Conservation (phyloP, 2,113 vertebrate genomes). For the Blennius ocellaris region DNA sequence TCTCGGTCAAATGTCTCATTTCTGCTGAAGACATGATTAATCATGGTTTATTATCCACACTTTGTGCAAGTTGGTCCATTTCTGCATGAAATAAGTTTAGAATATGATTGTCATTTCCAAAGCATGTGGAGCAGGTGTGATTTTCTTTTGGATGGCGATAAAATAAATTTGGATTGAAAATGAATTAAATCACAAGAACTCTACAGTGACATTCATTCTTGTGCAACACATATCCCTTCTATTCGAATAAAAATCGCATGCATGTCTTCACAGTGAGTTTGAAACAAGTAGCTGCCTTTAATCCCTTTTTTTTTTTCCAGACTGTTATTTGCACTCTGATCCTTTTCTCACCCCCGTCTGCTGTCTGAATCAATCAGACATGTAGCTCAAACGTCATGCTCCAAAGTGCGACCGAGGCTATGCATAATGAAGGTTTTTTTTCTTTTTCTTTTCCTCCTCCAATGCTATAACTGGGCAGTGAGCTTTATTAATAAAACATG, state of each 20-base stretch:
- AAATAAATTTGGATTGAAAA: too few species aligned
- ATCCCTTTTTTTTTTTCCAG: background rate
- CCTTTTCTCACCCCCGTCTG: background rate
- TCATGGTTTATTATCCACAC: slow-evolving; percentile 35
- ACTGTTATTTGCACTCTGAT: background rate
- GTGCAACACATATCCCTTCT: background rate
- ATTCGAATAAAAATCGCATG: background rate
- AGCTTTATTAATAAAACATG: slow-evolving; percentile 73
- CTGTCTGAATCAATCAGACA: slow-evolving; percentile 38
- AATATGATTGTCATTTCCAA: too few species aligned
- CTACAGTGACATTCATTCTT: too few species aligned
- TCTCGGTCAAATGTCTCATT: slow-evolving; percentile 54
- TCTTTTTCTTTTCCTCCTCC: slow-evolving; percentile 1
- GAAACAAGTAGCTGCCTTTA: background rate
- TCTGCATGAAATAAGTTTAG: slow-evolving; percentile 33
- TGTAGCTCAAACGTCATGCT: slow-evolving; percentile 20
- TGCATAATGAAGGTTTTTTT: slow-evolving; percentile 68
- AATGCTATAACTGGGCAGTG: slow-evolving; percentile 38
- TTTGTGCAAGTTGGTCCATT: slow-evolving; percentile 52
- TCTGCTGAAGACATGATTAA: slow-evolving; percentile 41
- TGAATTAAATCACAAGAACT: too few species aligned
- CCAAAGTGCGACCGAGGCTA: slow-evolving; percentile 17
- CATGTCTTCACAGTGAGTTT: background rate
- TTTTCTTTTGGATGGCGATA: too few species aligned
- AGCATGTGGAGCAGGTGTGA: too few species aligned